Percentiles rank a stretch among this genome's conserved stretches.
These are phyloP conservation scores for Pachycephala philippinensis DNA, from an alignment of 2,113 vertebrate species.

Conservation along the genomic window DNA sequence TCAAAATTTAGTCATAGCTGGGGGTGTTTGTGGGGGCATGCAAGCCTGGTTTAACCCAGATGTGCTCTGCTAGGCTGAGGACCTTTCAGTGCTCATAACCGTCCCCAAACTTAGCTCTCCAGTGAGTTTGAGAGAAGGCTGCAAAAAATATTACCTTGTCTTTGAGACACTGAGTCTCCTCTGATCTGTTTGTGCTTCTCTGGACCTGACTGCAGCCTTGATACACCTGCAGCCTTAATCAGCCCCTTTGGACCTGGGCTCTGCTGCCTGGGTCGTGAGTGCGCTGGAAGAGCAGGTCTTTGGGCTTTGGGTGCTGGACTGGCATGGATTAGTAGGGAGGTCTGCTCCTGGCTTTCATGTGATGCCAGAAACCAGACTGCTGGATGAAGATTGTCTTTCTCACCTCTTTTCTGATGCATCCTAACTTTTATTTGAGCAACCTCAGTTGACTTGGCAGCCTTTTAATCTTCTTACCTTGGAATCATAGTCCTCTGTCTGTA, in stretches of 20 bases:
- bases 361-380: background rate
- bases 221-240: background rate
- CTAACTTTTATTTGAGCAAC: background rate
- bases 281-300: background rate
- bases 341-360: background rate
- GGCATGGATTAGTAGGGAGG: background rate
- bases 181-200: background rate
- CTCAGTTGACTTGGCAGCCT: background rate
- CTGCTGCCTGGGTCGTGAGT: fast-evolving
- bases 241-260: background rate
- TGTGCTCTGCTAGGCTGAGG: background rate
- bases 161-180: background rate
- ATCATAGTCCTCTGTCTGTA: background rate
- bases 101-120: background rate
- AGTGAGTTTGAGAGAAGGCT: background rate
- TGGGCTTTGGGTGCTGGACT: background rate
- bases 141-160: background rate
- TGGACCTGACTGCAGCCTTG: background rate
- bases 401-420: background rate
- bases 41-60: background rate
- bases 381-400: background rate
- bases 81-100: background rate
- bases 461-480: background rate
- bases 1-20: background rate
- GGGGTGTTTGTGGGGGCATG: fast-evolving